Base-by-base conservation (phyloP, 2,113 vertebrate genomes). In the Nothobranchius furzeri region DNA sequence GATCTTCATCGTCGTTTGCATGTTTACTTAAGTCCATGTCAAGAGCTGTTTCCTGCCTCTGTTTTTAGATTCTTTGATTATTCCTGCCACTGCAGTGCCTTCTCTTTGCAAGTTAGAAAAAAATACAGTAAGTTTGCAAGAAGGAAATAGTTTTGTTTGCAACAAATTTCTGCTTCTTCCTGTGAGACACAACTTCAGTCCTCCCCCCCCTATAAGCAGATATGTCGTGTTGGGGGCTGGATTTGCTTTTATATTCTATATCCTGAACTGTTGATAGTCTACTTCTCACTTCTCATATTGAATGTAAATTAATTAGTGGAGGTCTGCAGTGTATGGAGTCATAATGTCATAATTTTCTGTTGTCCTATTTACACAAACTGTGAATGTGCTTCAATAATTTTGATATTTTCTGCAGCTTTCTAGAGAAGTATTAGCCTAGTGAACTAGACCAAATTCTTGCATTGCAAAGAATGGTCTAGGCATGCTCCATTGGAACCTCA, bases 11-110 rank as follows among this genome's bases (percentile, higher is more conserved):
- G n/a, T 40, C 9, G 13, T 47, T n/a, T 24, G 17, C 24, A 9
- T 24, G 20, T 51, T 51, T 51, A 25, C 17, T 51, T 51, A 24
- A n/a, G 17, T 54, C 13, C 30, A 54, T 54, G 24, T 9, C 52
- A 54, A 55, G 7, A 35, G 15, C 13, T 13, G 30, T 35, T 35
- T 55, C 30, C 53, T 54, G 50, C 9, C 25, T 35, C 52, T 55
- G 25, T 36, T 55, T 55, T 55, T 55, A 55, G 53, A 55, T 35
- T 55, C 13, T 15, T 55, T 36, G 13, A 49, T 55, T 36, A 45
- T 45, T 17, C 14, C 15, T 36, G 25, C 53, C 12, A 55, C 53
- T 35, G 53, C 53, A 15, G 3, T 35, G 47, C 53, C 53, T 55
- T 14, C 30, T 36, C 12, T 15, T 36, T 36, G 25, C 2, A 55